phyloP scores from a whole-genome alignment of 2,113 vertebrate species.

The Fulica atra region DNA sequence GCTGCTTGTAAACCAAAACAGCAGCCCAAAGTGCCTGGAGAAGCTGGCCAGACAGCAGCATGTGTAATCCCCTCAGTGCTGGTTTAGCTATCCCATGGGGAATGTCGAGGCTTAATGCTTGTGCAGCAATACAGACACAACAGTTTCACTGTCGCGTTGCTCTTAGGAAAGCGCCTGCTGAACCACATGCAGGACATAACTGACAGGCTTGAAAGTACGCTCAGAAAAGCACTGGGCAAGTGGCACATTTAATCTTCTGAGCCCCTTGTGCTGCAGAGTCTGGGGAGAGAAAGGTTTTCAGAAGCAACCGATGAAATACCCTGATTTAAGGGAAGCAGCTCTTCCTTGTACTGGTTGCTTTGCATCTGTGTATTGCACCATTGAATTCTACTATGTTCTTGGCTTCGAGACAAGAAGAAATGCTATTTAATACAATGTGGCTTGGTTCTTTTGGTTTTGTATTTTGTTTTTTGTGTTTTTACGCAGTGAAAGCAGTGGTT shows the following conservation, averaged over 20 bases:
- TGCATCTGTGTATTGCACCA: background rate
- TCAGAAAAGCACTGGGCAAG: background rate
- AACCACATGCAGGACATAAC: background rate
- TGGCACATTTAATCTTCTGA: background rate
- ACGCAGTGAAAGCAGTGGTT: background rate
- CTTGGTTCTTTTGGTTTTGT: background rate
- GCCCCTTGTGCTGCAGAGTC: too few species aligned
- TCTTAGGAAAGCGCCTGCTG: background rate
- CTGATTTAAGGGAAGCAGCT: background rate
- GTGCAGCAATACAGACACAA: background rate
- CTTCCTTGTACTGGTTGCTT: background rate
- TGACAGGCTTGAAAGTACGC: background rate
- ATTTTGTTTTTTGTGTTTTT: background rate
- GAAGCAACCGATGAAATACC: background rate
- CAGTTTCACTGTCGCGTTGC: background rate
- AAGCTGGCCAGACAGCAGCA: background rate
- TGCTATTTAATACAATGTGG: background rate
- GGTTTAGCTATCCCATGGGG: background rate
- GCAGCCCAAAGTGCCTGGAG: background rate
- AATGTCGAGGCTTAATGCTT: background rate
- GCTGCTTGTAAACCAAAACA: background rate
- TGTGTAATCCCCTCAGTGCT: background rate
- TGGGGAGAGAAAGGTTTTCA: background rate
- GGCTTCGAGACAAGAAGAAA: background rate
- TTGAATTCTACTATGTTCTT: background rate